Evolutionary conservation across 2,797 vertebrate species (phyloP), one percentile per base, ranked within the genome.

Genomic region (Pipistrellus nathusii): DNA sequence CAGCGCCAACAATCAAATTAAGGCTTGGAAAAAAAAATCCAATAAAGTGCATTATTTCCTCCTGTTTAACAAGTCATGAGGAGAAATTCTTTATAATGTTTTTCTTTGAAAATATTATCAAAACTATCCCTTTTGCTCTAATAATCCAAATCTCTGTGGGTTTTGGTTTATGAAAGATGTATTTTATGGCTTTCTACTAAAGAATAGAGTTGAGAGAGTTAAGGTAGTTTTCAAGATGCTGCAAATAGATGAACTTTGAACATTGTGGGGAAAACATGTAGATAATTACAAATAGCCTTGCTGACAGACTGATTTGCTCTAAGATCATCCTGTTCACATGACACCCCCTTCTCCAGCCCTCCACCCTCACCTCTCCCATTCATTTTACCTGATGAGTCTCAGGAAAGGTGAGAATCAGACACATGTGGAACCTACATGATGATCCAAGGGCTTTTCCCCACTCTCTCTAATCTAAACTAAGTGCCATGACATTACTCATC

Each of bases 41-140:
- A 88, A 44, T 10, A 17, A 85, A 78, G 4, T 13, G 7, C 35
- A 64, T 71, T 66, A 59, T 21, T 85, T 84, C 71, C 20, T 0
- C 8, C 27, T 44, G 81, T 94, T 69, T 87, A 89, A 85, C 23
- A 64, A 66, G 7, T 51, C 20, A 35, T 71, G 46, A 73, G 20
- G 8, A 87, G 87, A 73, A 30, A 38, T 25, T 72, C 3, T 73
- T 73, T 89, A 71, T 30, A 68, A 27, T 46, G 11, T 27, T 57
- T 75, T 75, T 64, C 6, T 85, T 71, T 76, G 15, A 46, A 77
- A 93, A 66, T 82, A 73, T 86, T 30, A 57, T 81, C 55, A 91
- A 21, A 80, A 68, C 6, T 20, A 20, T 21, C 89, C 11, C n/a
- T 69, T 86, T 93, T 48, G 8, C 38, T 91, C 62, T 78, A 73